A percentile compares a stretch with the other conserved stretches of the same genome.
Conservation (phyloP, 2,797 vertebrate species). For the Cyprinella venusta region DNA sequence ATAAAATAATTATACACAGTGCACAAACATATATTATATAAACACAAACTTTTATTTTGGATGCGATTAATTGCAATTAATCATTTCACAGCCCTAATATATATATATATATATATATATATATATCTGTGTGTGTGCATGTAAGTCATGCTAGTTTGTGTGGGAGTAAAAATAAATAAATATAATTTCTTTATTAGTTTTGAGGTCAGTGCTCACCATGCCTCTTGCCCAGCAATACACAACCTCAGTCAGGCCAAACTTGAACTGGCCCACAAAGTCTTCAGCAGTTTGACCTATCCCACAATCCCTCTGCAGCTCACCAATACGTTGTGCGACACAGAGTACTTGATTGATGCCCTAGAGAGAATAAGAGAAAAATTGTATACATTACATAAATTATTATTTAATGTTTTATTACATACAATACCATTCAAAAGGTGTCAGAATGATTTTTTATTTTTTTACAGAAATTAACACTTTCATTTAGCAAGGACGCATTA, state of each 20-base stretch:
- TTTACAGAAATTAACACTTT: background rate
- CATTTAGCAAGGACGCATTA: background rate
- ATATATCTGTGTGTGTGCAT: too few relatives aligned
- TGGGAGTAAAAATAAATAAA: too few relatives aligned
- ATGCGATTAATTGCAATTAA: too few relatives aligned
- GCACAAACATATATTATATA: too few relatives aligned
- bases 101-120: too few relatives aligned
- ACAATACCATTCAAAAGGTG: background rate
- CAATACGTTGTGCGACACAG: slow-evolving; percentile 83
- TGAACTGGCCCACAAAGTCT: slow-evolving; percentile 89
- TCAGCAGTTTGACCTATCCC: slow-evolving; percentile 85
- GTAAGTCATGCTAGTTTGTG: too few relatives aligned
- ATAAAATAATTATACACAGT: too few relatives aligned
- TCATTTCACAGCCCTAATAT: too few relatives aligned
- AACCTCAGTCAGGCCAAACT: slow-evolving; percentile 91
- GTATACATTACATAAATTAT: background rate
- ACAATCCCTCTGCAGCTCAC: slow-evolving; percentile 86
- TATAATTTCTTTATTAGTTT: background rate
- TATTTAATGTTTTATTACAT: background rate
- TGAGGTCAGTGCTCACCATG: slow-evolving; percentile 80
- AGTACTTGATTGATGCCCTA: slow-evolving; percentile 85
- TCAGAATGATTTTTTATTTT: too few relatives aligned
- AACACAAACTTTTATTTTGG: too few relatives aligned
- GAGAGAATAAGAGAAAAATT: background rate
- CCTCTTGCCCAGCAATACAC: slow-evolving; percentile 95